Percentiles rank a stretch among this genome's conserved stretches.
These are phyloP conservation scores for Pogonocichla stellata DNA, from an alignment of 2,113 vertebrate species.

Conservation along the genomic window DNA sequence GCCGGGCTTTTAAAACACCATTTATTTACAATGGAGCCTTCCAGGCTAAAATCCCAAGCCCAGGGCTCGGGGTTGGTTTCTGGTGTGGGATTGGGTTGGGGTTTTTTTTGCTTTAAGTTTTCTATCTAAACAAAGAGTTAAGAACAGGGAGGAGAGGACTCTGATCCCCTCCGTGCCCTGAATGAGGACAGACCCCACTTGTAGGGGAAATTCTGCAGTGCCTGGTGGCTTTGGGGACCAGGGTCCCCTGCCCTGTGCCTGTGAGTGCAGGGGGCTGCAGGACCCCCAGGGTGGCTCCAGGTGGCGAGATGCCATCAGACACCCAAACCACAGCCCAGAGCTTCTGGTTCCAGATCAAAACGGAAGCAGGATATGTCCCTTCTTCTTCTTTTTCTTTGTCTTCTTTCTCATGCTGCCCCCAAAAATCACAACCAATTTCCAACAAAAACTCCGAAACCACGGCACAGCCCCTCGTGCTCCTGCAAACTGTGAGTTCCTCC, in stretches of 20 bases:
- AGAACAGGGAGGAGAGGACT: not conserved
- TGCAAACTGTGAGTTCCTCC: not conserved
- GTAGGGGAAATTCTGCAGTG: not conserved
- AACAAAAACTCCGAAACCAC: not conserved
- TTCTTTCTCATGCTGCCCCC: not conserved
- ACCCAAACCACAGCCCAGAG: not conserved
- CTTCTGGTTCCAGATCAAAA: not conserved
- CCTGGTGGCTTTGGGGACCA: not conserved
- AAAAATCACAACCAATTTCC: not conserved
- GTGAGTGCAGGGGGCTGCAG: not conserved
- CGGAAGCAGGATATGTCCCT: not conserved
- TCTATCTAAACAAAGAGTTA: not conserved
- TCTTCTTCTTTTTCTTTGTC: not conserved
- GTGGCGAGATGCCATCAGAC: not conserved
- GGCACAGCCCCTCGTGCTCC: slow-evolving; percentile 10
- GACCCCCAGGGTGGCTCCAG: not conserved
- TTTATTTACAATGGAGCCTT: slow-evolving; percentile 67
- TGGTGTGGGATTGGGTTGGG: not conserved
- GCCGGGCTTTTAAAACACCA: slow-evolving; percentile 54
- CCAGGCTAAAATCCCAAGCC: slow-evolving; percentile 38
- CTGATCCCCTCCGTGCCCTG: not conserved
- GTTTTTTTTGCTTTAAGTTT: slow-evolving; percentile 32
- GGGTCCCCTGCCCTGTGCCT: not conserved
- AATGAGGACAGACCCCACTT: not conserved
- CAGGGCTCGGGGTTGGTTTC: not conserved